A percentile compares a stretch with the other conserved stretches of the same genome.
Conservation (phyloP, 2,113 vertebrate genomes). For the Periophthalmodon schlosseri region DNA sequence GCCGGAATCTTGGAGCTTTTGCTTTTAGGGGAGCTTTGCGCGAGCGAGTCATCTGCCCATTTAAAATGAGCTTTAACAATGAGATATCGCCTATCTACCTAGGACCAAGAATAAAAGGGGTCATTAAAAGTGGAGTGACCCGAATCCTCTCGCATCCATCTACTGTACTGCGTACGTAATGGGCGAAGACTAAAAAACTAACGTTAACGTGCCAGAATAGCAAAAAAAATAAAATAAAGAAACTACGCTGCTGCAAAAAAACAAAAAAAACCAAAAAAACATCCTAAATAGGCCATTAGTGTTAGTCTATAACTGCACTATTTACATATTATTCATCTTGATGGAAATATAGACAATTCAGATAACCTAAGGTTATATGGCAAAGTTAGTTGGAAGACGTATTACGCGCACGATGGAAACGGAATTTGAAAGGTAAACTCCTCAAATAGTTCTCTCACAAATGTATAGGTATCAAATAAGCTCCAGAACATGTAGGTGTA, state of each 20-base stretch:
- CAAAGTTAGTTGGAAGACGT: background rate
- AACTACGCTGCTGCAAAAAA: background rate
- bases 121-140: slow-evolving; percentile 39
- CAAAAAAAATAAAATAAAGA: no score
- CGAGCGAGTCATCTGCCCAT: slow-evolving; percentile 41
- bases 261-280: slow-evolving; percentile 11
- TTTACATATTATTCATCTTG: background rate
- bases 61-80: slow-evolving; percentile 55
- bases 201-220: no score
- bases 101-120: slow-evolving; percentile 34
- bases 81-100: slow-evolving; percentile 54
- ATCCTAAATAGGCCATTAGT: background rate
- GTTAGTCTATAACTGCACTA: background rate
- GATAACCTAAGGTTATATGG: background rate
- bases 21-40: slow-evolving; percentile 23
- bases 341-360: background rate
- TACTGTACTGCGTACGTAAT: slow-evolving; percentile 19
- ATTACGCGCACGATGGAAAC: background rate
- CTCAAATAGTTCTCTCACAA: background rate
- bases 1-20: background rate
- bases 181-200: background rate
- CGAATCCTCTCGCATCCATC: slow-evolving; percentile 38
- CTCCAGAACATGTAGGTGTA: background rate
- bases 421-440: background rate
- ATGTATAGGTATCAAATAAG: background rate